Evolutionary conservation across 1,140 invertebrate genomes (phyloP).

Genomic region (Drosophila ercepeae): DNA sequence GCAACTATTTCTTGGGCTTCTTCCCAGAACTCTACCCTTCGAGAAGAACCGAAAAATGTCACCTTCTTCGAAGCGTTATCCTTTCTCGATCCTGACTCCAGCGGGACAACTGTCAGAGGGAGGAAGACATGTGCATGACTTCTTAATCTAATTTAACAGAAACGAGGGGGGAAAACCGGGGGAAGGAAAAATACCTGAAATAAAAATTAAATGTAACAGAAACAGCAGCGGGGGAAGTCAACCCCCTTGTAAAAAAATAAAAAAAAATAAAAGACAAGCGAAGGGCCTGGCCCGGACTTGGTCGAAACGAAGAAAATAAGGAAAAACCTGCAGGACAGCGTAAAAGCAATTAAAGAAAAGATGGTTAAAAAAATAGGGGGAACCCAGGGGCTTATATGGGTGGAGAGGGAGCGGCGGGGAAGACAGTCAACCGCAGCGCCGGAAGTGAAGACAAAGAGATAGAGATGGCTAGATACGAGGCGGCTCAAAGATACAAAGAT

Average conservation of each 20-base stretch:
- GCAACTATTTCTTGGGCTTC: background rate
- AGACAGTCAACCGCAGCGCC: slow-evolving; percentile 65
- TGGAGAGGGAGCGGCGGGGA: background rate
- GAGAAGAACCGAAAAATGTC: too few relatives aligned
- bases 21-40: too few relatives aligned
- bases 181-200: slow-evolving; percentile 20
- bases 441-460: slow-evolving; percentile 59
- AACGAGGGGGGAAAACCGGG: slow-evolving; percentile 25
- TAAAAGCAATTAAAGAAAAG: slow-evolving; percentile 68
- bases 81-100: background rate
- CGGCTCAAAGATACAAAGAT: slow-evolving; percentile 11
- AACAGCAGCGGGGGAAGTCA: slow-evolving; percentile 19
- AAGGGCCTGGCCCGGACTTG: too few relatives aligned
- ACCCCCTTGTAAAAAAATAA: slow-evolving; percentile 24
- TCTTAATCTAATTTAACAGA: slow-evolving; percentile 75
- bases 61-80: too few relatives aligned
- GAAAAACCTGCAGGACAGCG: slow-evolving; percentile 71
- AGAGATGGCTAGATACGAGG: slow-evolving; percentile 29
- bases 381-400: background rate
- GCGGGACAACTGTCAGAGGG: background rate
- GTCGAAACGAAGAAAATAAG: slow-evolving; percentile 44
- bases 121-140: slow-evolving; percentile 74
- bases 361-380: slow-evolving; percentile 4
- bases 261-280: too few relatives aligned
- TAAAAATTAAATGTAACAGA: slow-evolving; percentile 26